Conservation (phyloP, 2,797 vertebrate species). For the Falco biarmicus region DNA sequence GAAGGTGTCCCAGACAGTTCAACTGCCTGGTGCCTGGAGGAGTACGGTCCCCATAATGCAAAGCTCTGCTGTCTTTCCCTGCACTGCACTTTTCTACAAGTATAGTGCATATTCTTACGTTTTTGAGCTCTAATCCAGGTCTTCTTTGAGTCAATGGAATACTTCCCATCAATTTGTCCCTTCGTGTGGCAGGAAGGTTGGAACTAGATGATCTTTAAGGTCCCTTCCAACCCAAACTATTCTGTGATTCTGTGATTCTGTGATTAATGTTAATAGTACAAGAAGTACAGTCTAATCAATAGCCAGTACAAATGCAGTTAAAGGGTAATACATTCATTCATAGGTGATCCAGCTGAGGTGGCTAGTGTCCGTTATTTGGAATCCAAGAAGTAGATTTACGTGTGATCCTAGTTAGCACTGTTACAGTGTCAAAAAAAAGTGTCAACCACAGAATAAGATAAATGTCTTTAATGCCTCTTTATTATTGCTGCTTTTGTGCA, state of each 20-base stretch:
- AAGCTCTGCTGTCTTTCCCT: background rate
- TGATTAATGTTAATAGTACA: background rate
- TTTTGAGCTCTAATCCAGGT: background rate
- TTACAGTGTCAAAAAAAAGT: background rate
- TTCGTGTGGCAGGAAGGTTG: too few relatives aligned
- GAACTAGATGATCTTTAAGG: too few relatives aligned
- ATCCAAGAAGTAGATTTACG: background rate
- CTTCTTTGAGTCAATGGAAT: background rate
- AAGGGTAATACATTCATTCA: background rate
- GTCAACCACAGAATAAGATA: background rate
- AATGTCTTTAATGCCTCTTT: background rate
- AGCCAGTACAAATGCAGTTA: background rate
- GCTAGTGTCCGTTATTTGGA: background rate
- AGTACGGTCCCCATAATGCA: background rate
- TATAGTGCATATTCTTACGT: background rate
- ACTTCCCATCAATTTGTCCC: background rate
- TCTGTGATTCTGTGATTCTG: too few relatives aligned
- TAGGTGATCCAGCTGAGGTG: background rate
- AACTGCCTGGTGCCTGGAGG: background rate
- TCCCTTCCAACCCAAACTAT: too few relatives aligned
- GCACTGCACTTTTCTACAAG: background rate
- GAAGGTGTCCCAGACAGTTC: background rate
- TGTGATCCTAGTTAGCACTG: background rate
- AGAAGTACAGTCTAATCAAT: background rate
- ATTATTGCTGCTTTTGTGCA: background rate